A percentile compares a stretch with the other conserved stretches of the same genome.
Evolutionary conservation across 2,113 vertebrate species (phyloP).

Genomic region (Urocynchramus pylzowi): DNA sequence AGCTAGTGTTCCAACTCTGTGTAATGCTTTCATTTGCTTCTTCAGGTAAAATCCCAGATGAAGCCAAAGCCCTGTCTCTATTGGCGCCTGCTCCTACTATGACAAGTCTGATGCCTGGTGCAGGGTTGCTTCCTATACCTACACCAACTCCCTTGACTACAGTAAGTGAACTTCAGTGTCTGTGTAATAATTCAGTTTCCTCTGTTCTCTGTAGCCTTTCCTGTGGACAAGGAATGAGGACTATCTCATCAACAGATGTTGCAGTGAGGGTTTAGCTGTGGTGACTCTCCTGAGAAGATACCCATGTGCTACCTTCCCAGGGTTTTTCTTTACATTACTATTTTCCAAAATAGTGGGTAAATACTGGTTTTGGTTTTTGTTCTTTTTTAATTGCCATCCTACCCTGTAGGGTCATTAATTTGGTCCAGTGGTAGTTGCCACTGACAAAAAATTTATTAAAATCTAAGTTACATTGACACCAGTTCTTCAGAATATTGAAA

Average conservation of each 20-base stretch:
- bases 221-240: neutral
- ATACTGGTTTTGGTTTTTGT: neutral
- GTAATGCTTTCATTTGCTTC: slow-evolving; percentile 80
- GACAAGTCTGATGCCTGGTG: slow-evolving; percentile 88
- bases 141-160: slow-evolving; percentile 78
- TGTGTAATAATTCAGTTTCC: neutral
- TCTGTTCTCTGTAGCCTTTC: neutral
- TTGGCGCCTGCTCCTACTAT: slow-evolving; percentile 88
- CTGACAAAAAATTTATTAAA: neutral
- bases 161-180: neutral
- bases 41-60: slow-evolving; percentile 98
- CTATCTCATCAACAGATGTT: accelerated
- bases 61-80: slow-evolving; percentile 94
- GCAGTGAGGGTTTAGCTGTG: neutral
- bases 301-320: neutral
- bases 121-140: slow-evolving; percentile 92
- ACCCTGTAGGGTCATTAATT: neutral
- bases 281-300: neutral
- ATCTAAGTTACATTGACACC: accelerated
- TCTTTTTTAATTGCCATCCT: neutral
- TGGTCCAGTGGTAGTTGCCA: neutral
- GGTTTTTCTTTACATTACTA: neutral
- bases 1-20: slow-evolving; percentile 55
- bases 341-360: neutral
- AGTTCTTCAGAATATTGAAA: neutral